Evolutionary conservation across 2,797 vertebrate genomes (phyloP).

Genomic region (Sebastolobus alascanus): DNA sequence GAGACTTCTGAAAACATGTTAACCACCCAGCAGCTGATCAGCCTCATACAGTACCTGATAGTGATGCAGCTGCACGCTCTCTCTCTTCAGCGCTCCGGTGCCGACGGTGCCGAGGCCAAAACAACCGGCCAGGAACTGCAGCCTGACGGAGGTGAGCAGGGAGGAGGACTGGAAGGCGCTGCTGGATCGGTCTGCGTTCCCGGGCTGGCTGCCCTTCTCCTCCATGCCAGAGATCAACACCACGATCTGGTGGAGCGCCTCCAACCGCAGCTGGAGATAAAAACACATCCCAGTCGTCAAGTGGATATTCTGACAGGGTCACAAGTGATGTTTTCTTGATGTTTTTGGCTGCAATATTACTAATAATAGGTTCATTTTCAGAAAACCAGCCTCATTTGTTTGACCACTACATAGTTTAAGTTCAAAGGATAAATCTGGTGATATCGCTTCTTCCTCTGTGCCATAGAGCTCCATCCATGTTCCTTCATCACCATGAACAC

Average conservation of each 20-base stretch:
- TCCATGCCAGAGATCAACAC: constrained; percentile 97
- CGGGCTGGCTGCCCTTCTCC: constrained; percentile 90
- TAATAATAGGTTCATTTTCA: neutral
- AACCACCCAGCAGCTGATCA: neutral
- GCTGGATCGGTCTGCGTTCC: constrained; percentile 78
- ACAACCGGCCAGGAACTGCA: constrained; percentile 97
- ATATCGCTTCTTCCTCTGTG: neutral
- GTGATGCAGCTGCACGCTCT: constrained; percentile 96
- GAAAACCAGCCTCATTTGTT: neutral
- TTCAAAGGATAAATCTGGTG: neutral
- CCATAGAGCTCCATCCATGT: too few species aligned
- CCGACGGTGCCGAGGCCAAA: constrained; percentile 95
- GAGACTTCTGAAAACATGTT: neutral
- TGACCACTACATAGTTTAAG: neutral
- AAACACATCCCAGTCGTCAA: neutral
- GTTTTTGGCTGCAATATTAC: neutral
- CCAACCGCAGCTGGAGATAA: constrained; percentile 90
- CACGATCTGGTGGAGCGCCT: constrained; percentile 97
- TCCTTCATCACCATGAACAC: too few species aligned
- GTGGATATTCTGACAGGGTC: neutral
- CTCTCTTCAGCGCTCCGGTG: constrained; percentile 89
- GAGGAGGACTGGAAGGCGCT: constrained; percentile 92
- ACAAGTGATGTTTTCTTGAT: neutral
- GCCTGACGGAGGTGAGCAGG: constrained; percentile 94
- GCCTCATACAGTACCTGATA: constrained; percentile 88